Percentiles rank a stretch among this genome's conserved stretches.
phyloP scores from a whole-genome alignment of 2,113 vertebrate genomes.

The Serinus canaria region DNA sequence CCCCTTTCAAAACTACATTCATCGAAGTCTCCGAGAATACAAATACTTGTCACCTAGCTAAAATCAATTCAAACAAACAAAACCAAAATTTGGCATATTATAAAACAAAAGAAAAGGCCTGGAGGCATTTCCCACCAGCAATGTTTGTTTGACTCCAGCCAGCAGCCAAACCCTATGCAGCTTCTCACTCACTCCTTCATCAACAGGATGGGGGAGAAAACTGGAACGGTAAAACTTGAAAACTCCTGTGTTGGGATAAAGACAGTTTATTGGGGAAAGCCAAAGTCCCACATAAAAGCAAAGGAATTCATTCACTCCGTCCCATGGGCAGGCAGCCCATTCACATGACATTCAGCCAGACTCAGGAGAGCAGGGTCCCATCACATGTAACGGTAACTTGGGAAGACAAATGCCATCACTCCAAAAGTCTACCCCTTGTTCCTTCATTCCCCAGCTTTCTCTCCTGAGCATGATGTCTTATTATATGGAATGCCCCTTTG shows the following conservation, averaged over 20 bases:
- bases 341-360: background rate
- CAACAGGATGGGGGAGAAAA: background rate
- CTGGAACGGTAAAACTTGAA: background rate
- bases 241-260: background rate
- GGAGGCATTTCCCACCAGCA: background rate
- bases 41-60: background rate
- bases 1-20: background rate
- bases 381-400: too few relatives aligned
- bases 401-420: background rate
- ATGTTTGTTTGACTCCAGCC: background rate
- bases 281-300: background rate
- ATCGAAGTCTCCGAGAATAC: background rate
- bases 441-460: background rate
- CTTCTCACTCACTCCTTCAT: background rate
- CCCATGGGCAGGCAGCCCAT: background rate
- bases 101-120: background rate
- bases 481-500: background rate
- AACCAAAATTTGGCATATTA: background rate
- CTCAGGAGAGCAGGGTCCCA: background rate
- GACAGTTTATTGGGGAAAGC: too few relatives aligned
- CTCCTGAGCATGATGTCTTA: background rate
- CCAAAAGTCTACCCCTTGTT: background rate
- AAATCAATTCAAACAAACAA: background rate
- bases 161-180: accelerated
- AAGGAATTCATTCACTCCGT: background rate